Conservation (phyloP, 2,888 invertebrate genomes). For the Ecliptopera silaceata region DNA sequence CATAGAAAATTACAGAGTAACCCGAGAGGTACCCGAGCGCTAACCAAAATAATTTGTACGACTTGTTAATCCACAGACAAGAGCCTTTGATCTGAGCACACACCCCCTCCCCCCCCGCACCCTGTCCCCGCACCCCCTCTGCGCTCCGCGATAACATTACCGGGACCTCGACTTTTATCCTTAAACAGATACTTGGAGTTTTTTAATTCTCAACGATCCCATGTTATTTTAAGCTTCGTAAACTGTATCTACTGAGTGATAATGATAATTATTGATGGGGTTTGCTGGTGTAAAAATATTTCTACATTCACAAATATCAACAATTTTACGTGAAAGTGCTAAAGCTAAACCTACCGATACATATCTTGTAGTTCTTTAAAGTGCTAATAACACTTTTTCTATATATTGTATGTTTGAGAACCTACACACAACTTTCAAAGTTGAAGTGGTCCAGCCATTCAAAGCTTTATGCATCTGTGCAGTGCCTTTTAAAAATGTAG, state of each 20-base stretch:
- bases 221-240: slow-evolving; percentile 7
- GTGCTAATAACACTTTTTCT: too few species aligned
- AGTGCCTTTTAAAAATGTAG: slow-evolving; percentile 1
- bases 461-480: neutral
- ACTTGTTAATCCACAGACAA: slow-evolving; percentile 66
- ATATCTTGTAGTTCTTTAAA: too few species aligned
- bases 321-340: too few species aligned
- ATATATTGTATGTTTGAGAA: too few species aligned
- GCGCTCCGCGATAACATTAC: slow-evolving; percentile 41
- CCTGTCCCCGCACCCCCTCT: neutral
- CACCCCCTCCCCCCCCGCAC: slow-evolving; percentile 36
- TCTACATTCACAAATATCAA: too few species aligned
- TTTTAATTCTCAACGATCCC: slow-evolving; percentile 36
- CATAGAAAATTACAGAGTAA: slow-evolving; percentile 5
- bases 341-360: too few species aligned
- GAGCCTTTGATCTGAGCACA: slow-evolving; percentile 66
- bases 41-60: slow-evolving; percentile 51
- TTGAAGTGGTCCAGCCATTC: slow-evolving; percentile 10
- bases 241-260: neutral
- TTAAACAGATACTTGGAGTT: slow-evolving; percentile 45
- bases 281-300: neutral
- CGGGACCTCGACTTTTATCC: slow-evolving; percentile 55
- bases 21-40: slow-evolving; percentile 13
- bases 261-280: slow-evolving; percentile 1
- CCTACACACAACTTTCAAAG: neutral